A percentile compares a stretch with the other conserved stretches of the same genome.
Conservation (phyloP, 2,113 vertebrate species). For the Pithys albifrons region DNA sequence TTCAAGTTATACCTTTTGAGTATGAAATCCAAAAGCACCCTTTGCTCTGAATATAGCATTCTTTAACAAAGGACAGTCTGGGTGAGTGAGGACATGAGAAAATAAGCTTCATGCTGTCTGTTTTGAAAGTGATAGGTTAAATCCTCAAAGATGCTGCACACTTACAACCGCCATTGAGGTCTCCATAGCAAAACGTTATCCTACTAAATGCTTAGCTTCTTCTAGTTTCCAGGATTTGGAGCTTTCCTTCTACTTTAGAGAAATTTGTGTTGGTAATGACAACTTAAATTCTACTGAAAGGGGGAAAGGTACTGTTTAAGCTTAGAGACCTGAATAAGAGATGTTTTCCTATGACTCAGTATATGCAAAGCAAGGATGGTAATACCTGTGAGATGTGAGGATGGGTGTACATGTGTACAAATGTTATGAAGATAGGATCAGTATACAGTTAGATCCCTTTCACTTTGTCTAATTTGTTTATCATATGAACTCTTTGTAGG, state of each 20-base stretch:
- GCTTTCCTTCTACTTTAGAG: neutral
- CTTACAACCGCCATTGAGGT: neutral
- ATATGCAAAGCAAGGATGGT: neutral
- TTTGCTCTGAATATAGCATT: neutral
- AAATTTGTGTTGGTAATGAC: neutral
- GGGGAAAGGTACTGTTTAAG: neutral
- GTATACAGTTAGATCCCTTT: neutral
- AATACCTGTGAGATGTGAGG: neutral
- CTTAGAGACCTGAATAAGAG: neutral
- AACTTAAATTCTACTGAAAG: neutral
- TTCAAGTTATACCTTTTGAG: slow-evolving; percentile 2
- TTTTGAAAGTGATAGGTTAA: slow-evolving; percentile 14
- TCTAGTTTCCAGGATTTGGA: neutral
- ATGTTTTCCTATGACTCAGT: accelerated
- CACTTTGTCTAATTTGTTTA: neutral
- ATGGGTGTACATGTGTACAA: neutral
- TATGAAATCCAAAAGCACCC: neutral
- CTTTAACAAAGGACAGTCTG: slow-evolving; percentile 9
- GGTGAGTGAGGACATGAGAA: neutral
- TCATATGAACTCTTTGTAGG: neutral
- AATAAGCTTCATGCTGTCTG: neutral
- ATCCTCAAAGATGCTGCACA: neutral
- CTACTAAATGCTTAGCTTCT: neutral
- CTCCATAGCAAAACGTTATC: neutral
- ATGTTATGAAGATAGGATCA: neutral